Evolutionary conservation across 2,113 vertebrate species (phyloP).

Genomic region (Chamaea fasciata): DNA sequence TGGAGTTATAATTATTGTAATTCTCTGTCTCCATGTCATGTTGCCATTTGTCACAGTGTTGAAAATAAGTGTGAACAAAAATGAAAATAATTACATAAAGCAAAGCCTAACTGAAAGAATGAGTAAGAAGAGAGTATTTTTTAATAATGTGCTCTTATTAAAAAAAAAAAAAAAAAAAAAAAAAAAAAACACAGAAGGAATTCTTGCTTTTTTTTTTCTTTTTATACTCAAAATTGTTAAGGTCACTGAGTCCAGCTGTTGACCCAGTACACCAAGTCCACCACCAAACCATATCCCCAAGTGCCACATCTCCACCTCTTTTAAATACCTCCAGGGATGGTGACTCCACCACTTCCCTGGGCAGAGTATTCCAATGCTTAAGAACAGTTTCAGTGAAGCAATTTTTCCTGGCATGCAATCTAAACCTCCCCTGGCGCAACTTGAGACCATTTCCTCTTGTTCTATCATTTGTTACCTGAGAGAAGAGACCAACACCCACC

Average conservation of each 20-base stretch:
- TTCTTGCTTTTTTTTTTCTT: not conserved
- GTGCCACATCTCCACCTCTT: not conserved
- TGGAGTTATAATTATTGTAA: not conserved
- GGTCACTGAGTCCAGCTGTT: not conserved
- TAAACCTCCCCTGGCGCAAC: not conserved
- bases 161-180: not conserved
- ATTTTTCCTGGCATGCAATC: not conserved
- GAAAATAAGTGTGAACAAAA: conserved; percentile 10
- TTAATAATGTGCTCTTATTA: not conserved
- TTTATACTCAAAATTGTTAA: not conserved
- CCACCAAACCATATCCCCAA: not conserved
- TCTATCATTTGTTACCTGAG: not conserved
- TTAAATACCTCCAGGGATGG: not conserved
- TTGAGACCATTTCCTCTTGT: not conserved
- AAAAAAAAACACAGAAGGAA: no score
- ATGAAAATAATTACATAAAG: not conserved
- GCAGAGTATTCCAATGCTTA: not conserved
- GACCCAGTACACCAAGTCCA: not conserved
- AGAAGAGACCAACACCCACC: not conserved
- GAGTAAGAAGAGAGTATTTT: not conserved
- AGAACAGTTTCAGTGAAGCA: not conserved
- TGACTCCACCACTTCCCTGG: not conserved
- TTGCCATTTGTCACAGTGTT: not conserved
- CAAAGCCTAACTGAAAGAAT: not conserved
- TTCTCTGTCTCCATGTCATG: not conserved